Evolutionary conservation across 2,888 invertebrate species (phyloP).

Genomic region (Nemurella pictetii): DNA sequence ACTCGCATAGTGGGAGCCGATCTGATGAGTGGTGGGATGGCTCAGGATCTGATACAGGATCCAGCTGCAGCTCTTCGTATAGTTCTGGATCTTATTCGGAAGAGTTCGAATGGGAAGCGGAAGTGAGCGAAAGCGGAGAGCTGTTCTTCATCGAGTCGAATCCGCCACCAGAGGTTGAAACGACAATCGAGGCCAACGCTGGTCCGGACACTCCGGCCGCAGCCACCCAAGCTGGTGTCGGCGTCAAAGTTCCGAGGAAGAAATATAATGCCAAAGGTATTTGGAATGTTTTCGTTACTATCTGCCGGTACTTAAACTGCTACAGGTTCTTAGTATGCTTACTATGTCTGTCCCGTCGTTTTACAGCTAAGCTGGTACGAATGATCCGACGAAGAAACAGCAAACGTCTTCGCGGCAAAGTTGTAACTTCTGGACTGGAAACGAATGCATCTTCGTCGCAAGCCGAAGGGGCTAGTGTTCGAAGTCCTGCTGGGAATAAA

Average conservation of each 20-base stretch:
- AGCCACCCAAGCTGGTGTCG: constrained; percentile 43
- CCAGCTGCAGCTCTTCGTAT: constrained; percentile 42
- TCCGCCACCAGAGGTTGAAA: constrained; percentile 48
- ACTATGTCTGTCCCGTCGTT: neutral
- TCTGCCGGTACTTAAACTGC: neutral
- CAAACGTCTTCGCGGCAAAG: constrained; percentile 48
- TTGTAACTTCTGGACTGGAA: constrained; percentile 37
- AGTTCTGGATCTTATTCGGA: constrained; percentile 41
- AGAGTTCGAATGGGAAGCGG: constrained; percentile 69
- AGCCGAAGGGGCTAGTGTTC: constrained; percentile 37
- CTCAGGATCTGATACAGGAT: constrained; percentile 40
- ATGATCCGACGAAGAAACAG: constrained; percentile 52
- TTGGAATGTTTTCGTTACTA: neutral
- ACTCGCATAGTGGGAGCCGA: constrained; percentile 34
- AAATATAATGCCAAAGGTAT: constrained; percentile 40
- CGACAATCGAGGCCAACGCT: neutral
- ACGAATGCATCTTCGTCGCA: constrained; percentile 44
- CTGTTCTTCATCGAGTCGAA: constrained; percentile 66
- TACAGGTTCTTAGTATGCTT: neutral
- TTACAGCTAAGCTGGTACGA: constrained; percentile 56
- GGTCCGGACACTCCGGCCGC: constrained; percentile 43
- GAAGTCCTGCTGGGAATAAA: constrained; percentile 46
- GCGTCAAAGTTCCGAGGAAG: constrained; percentile 44
- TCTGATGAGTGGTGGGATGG: constrained; percentile 43
- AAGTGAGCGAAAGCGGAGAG: constrained; percentile 66